These are phyloP conservation scores for Pantherophis guttatus DNA, from an alignment of 2,113 vertebrate genomes.

Conservation along the genomic window DNA sequence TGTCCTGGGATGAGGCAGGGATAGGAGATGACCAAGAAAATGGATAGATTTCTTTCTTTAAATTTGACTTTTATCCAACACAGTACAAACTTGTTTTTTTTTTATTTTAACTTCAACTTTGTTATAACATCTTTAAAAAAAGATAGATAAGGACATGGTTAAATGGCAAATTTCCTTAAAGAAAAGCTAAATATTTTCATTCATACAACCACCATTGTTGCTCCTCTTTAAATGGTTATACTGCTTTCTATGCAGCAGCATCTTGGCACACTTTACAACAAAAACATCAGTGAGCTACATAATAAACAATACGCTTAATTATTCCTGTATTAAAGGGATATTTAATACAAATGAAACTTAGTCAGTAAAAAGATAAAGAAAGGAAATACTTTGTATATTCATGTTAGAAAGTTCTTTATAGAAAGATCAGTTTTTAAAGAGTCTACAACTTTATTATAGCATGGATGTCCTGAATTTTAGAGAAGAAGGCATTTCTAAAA, in stretches of 20 bases:
- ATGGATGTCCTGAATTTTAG: not conserved
- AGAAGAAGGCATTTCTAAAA: not conserved
- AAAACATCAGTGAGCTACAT: not conserved
- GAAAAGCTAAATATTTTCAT: not conserved
- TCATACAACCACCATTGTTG: not conserved
- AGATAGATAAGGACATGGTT: not conserved
- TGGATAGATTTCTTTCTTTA: not conserved
- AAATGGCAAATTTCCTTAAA: not conserved
- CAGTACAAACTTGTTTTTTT: not conserved
- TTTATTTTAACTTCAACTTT: not conserved
- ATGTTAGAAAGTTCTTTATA: not conserved
- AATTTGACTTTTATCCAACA: not conserved
- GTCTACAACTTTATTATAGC: not conserved
- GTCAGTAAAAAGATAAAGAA: not conserved
- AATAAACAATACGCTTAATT: not conserved
- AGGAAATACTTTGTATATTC: not conserved
- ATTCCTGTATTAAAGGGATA: not conserved
- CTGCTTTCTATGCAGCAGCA: not conserved
- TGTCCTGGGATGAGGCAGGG: not conserved
- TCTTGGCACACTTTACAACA: not conserved
- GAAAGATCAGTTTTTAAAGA: not conserved
- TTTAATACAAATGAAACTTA: not conserved
- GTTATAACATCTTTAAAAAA: not conserved
- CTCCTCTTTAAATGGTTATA: not conserved
- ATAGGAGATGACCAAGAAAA: not conserved